Evolutionary conservation across 2,888 invertebrate species (phyloP).

Genomic region (Lepidonotus clava): DNA sequence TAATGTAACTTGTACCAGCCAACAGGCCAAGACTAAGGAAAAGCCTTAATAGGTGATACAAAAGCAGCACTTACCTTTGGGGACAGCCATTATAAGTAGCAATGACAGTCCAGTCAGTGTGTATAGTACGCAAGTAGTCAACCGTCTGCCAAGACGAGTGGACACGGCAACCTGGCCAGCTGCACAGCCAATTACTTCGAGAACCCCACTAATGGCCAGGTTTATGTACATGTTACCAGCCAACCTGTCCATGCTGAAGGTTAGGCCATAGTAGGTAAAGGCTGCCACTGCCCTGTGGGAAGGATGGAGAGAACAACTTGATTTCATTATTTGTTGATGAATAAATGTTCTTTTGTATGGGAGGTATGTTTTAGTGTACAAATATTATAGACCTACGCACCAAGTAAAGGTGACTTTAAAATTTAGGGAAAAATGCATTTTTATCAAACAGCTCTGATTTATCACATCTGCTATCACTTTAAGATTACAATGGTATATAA

Average conservation of each 20-base stretch:
- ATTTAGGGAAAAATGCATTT: too few relatives aligned
- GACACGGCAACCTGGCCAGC: not conserved
- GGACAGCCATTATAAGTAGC: not conserved
- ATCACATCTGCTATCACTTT: too few relatives aligned
- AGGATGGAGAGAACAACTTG: not conserved
- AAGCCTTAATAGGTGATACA: too few relatives aligned
- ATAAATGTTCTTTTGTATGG: too few relatives aligned
- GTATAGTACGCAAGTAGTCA: not conserved
- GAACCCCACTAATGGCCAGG: not conserved
- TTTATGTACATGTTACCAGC: not conserved
- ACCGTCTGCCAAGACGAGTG: not conserved
- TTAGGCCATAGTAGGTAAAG: conserved; percentile 32
- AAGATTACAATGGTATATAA: too few relatives aligned
- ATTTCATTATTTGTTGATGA: too few relatives aligned
- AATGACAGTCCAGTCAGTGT: not conserved
- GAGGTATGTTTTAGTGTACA: too few relatives aligned
- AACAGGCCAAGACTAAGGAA: too few relatives aligned
- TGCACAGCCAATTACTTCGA: not conserved
- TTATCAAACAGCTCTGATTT: too few relatives aligned
- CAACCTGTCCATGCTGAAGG: not conserved
- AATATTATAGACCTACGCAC: too few relatives aligned
- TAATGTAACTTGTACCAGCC: too few relatives aligned
- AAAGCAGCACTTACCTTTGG: not conserved
- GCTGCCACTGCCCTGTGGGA: conserved; percentile 14
- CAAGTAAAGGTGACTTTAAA: too few relatives aligned